A percentile compares a stretch with the other conserved stretches of the same genome.
phyloP scores from a whole-genome alignment of 2,113 vertebrate genomes.

The Nothoprocta perdicaria region DNA sequence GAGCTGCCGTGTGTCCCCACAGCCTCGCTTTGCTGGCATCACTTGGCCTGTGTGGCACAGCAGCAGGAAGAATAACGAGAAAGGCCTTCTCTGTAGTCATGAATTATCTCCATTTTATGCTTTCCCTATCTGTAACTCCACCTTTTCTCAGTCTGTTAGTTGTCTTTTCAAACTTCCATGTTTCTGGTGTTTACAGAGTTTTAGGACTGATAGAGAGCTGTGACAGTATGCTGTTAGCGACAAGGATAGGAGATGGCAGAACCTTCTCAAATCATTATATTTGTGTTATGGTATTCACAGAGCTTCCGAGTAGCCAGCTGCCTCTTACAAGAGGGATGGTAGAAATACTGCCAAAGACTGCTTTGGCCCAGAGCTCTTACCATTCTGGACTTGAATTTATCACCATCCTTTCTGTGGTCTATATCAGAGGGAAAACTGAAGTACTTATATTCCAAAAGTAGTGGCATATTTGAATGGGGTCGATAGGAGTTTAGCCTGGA shows the following conservation, averaged over 20 bases:
- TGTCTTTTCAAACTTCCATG: conserved; percentile 46
- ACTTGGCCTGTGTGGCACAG: not conserved
- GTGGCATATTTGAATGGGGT: not conserved
- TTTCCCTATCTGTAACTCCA: conserved; percentile 25
- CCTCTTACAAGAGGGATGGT: not conserved
- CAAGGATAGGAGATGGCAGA: conserved; percentile 32
- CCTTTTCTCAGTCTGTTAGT: conserved; percentile 37
- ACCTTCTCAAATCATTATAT: conserved; percentile 23
- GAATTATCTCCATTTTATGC: not conserved
- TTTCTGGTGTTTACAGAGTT: conserved; percentile 53
- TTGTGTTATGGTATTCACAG: not conserved
- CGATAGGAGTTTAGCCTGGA: not conserved
- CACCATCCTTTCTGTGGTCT: not conserved
- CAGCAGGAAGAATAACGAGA: not conserved
- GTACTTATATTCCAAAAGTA: not conserved
- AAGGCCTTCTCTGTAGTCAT: not conserved
- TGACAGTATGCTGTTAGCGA: conserved; percentile 51
- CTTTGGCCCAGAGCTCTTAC: not conserved
- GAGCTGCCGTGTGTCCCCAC: not conserved
- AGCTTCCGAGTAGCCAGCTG: not conserved
- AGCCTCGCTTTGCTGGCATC: not conserved
- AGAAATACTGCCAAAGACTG: not conserved
- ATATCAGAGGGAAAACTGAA: not conserved
- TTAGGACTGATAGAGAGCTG: conserved; percentile 18
- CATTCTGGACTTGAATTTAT: not conserved